Evolutionary conservation across 1,140 invertebrate species (phyloP), one percentile per base, ranked within the genome.

Genomic region (Euura lappo): DNA sequence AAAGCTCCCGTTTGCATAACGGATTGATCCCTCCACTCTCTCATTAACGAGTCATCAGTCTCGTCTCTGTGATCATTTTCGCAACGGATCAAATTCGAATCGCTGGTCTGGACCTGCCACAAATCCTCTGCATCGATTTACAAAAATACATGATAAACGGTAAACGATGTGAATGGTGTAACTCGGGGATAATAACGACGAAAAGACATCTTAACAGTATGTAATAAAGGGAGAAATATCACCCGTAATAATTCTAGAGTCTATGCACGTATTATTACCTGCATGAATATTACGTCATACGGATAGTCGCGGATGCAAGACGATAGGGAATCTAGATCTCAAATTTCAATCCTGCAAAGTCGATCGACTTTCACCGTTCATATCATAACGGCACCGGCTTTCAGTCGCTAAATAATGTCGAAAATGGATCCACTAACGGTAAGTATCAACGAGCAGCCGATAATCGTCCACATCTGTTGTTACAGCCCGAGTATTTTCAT

Each of bases 311-410:
- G 51, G 51, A 60, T 60, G 51, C 51, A n/a, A 60, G 51, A n/a
- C 51, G 51, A 60, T 60, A 60, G 51, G 51, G 10, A 60, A 60
- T 60, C 51, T 6, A n/a, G 51, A 60, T 60, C 51, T 60, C 51
- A 0, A 60, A 60, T 60, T 60, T 60, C 51, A 60, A 5, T 6
- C 51, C 8, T 60, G 51, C 28, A 28, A 28, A 5, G 10, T 60
- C 51, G 13, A 60, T 11, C 51, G 51, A 60, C 51, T 60, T 60
- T 60, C 51, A 60, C 51, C 8, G 51, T 60, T 0, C 28, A 28
- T 28, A 28, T 28, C 51, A n/a, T 60, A 60, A 60, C 51, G 51
- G 51, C 51, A 1, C 6, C 3, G 51, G 51, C 13, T 60, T 60
- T 60, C 51, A n/a, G 13, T 60, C 13, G 51, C 51, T 11, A n/a